These are phyloP conservation scores for Rhodeus uyekii DNA, from an alignment of 2,797 vertebrate species.

Conservation along the genomic window DNA sequence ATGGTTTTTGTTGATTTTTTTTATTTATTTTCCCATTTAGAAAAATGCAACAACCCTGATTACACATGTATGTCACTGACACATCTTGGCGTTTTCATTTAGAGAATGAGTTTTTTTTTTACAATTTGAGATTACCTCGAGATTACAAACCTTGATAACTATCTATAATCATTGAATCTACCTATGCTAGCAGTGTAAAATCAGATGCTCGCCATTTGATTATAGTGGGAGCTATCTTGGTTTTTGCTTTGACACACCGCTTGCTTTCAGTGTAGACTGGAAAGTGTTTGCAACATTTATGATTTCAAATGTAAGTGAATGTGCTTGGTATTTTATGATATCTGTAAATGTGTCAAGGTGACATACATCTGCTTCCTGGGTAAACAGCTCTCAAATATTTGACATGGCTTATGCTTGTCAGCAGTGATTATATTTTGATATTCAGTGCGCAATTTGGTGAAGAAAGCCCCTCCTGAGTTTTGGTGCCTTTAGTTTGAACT, in stretches of 20 bases:
- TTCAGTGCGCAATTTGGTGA: constrained; percentile 49
- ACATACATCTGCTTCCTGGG: not conserved
- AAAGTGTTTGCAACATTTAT: not conserved
- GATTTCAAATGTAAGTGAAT: not conserved
- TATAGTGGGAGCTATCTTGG: not conserved
- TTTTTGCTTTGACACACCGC: not conserved
- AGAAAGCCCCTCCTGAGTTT: constrained; percentile 57
- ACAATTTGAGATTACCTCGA: too few relatives aligned
- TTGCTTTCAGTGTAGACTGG: not conserved
- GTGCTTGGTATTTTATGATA: not conserved
- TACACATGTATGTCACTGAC: not conserved
- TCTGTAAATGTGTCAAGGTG: not conserved
- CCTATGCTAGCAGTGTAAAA: not conserved
- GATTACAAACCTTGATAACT: not conserved
- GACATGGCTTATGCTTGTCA: constrained; percentile 49
- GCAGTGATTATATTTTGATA: constrained; percentile 54
- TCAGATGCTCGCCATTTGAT: not conserved
- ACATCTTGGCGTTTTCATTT: not conserved
- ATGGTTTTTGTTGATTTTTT: constrained; percentile 48
- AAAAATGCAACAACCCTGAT: constrained; percentile 29
- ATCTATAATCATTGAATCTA: not conserved
- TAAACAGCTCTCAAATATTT: constrained; percentile 21
- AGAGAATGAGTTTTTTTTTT: not conserved
- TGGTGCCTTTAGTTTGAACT: constrained; percentile 70
- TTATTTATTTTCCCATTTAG: constrained; percentile 46